These are phyloP conservation scores for Epirrhoe alternata DNA, from an alignment of 2,888 invertebrate species.

Conservation along the genomic window DNA sequence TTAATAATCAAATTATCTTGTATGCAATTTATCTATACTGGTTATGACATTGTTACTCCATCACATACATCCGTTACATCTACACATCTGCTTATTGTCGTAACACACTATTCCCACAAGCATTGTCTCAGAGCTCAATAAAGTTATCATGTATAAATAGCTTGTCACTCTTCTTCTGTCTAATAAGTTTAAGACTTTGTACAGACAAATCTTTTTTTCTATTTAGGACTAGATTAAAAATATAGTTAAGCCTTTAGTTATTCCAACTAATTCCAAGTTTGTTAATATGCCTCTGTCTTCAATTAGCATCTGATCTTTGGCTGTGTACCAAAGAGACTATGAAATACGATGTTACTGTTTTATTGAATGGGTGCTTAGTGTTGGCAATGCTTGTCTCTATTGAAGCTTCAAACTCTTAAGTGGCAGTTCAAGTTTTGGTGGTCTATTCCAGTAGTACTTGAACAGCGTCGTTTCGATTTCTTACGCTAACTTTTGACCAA, in stretches of 20 bases:
- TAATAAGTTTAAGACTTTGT: neutral
- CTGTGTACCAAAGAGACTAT: constrained; percentile 21
- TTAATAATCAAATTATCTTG: neutral
- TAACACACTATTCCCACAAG: constrained; percentile 5
- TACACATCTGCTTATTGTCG: constrained; percentile 7
- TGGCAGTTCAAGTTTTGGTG: constrained; percentile 5
- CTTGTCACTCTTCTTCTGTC: constrained; percentile 3
- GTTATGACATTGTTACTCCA: neutral
- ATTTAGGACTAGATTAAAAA: too few relatives aligned
- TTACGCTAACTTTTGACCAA: constrained; percentile 1
- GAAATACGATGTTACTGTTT: constrained; percentile 11
- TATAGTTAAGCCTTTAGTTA: neutral
- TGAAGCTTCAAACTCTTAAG: constrained; percentile 13
- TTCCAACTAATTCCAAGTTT: neutral
- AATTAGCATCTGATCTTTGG: constrained; percentile 24
- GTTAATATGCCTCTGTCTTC: constrained; percentile 4
- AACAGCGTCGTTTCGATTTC: neutral
- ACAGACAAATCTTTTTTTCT: too few relatives aligned
- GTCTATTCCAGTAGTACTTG: neutral
- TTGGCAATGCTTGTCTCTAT: constrained; percentile 19
- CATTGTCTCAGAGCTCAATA: constrained; percentile 27
- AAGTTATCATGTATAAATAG: constrained; percentile 26
- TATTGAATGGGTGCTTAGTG: constrained; percentile 20
- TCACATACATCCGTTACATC: neutral
- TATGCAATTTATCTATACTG: neutral